A percentile compares a stretch with the other conserved stretches of the same genome.
These are phyloP conservation scores for Phocoena phocoena DNA, from an alignment of 2,113 vertebrate genomes.

Conservation along the genomic window DNA sequence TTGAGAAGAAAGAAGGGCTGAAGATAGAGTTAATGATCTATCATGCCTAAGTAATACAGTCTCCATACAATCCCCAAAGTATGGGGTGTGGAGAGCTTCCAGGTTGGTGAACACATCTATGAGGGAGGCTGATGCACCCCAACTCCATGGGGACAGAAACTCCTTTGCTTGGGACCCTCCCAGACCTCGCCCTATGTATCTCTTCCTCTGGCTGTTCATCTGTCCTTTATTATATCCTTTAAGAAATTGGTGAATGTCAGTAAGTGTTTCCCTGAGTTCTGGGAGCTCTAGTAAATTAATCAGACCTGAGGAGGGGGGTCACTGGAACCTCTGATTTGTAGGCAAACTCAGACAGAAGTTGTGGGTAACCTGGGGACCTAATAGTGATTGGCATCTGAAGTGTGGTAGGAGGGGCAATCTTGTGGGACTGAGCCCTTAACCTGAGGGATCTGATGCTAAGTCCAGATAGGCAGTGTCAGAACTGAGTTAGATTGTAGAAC, in stretches of 20 bases:
- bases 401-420: not conserved
- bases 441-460: not conserved
- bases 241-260: not conserved
- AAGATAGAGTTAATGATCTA: not conserved
- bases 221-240: not conserved
- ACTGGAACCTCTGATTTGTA: not conserved
- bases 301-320: not conserved
- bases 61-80: not conserved
- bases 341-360: not conserved
- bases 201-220: not conserved
- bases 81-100: not conserved
- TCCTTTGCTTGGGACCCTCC: not conserved
- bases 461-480: not conserved
- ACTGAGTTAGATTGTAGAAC: not conserved
- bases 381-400: not conserved
- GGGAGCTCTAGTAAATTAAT: not conserved
- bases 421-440: not conserved
- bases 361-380: not conserved
- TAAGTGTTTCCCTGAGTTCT: not conserved
- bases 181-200: not conserved
- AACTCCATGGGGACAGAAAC: not conserved
- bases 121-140: not conserved
- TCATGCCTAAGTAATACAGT: not conserved
- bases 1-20: not conserved
- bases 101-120: not conserved